Evolutionary conservation across 2,113 vertebrate species (phyloP).

Genomic region (Sander vitreus): DNA sequence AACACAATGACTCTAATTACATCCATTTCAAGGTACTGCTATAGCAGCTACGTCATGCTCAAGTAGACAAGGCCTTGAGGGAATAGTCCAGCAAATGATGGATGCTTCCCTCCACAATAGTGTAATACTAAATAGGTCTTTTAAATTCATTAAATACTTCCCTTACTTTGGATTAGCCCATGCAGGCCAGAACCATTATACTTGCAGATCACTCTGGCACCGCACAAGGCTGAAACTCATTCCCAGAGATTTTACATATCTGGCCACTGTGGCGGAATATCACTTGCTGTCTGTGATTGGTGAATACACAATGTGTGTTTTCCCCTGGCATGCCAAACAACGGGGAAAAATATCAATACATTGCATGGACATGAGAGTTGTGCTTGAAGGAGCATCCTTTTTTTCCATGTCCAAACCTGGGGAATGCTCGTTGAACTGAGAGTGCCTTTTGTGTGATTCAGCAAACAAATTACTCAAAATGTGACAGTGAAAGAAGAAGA

Average conservation of each 20-base stretch:
- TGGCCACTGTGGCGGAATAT: constrained; percentile 71
- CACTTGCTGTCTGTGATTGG: constrained; percentile 71
- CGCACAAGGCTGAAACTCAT: constrained; percentile 42
- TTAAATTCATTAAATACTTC: constrained; percentile 74
- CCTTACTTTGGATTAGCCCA: constrained; percentile 62
- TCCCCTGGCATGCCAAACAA: constrained; percentile 46
- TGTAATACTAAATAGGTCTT: constrained; percentile 59
- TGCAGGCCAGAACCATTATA: constrained; percentile 62
- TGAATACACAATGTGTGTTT: constrained; percentile 63
- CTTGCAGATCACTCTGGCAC: constrained; percentile 72
- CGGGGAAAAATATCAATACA: constrained; percentile 52
- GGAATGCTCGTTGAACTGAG: constrained; percentile 50
- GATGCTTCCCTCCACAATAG: constrained; percentile 57
- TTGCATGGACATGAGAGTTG: constrained; percentile 31
- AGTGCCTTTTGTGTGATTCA: constrained; percentile 61
- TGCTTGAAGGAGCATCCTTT: constrained; percentile 52
- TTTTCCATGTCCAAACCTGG: constrained; percentile 35
- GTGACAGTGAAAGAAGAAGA: constrained; percentile 36
- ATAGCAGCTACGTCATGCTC: constrained; percentile 39
- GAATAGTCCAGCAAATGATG: constrained; percentile 62
- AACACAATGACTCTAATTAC: constrained; percentile 44
- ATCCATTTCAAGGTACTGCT: constrained; percentile 41
- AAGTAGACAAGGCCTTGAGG: constrained; percentile 38
- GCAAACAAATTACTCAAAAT: constrained; percentile 56
- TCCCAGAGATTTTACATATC: constrained; percentile 61